A percentile compares a stretch with the other conserved stretches of the same genome.
Evolutionary conservation across 2,888 invertebrate genomes (phyloP).

Genomic region (Busseola fusca): DNA sequence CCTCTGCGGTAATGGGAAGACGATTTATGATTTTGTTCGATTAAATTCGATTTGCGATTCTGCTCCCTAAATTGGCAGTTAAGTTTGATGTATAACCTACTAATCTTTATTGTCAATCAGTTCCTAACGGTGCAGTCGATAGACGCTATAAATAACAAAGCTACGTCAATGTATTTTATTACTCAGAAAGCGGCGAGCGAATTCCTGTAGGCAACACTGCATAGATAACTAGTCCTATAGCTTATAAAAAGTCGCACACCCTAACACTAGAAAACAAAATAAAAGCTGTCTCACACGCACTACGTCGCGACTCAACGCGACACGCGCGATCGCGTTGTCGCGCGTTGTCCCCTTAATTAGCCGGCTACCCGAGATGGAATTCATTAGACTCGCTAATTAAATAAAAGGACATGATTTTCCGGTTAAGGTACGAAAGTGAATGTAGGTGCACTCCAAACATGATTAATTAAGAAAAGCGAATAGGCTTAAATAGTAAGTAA

Average conservation of each 20-base stretch:
- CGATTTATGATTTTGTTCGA: slow-evolving; percentile 54
- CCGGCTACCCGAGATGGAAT: slow-evolving; percentile 78
- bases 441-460: slow-evolving; percentile 73
- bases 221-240: not conserved
- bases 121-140: slow-evolving; percentile 13
- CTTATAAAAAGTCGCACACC: slow-evolving; percentile 37
- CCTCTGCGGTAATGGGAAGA: slow-evolving; percentile 47
- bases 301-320: slow-evolving; percentile 46
- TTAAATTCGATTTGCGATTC: slow-evolving; percentile 54
- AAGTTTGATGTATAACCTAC: slow-evolving; percentile 46
- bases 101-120: slow-evolving; percentile 52
- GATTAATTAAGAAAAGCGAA: slow-evolving; percentile 76
- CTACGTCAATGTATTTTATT: slow-evolving; percentile 18
- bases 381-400: slow-evolving; percentile 84
- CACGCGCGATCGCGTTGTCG: slow-evolving; percentile 64
- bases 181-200: slow-evolving; percentile 5
- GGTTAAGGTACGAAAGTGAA: slow-evolving; percentile 78
- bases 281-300: slow-evolving; percentile 61
- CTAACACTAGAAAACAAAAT: slow-evolving; percentile 56
- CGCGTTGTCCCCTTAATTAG: slow-evolving; percentile 75
- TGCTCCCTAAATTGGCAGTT: slow-evolving; percentile 53
- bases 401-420: slow-evolving; percentile 81
- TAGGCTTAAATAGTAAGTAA: slow-evolving; percentile 64
- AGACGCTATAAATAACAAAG: slow-evolving; percentile 20
- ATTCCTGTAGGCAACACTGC: slow-evolving; percentile 5